These are phyloP conservation scores for Sinella curviseta DNA, from an alignment of 1,140 invertebrate species.

Conservation along the genomic window DNA sequence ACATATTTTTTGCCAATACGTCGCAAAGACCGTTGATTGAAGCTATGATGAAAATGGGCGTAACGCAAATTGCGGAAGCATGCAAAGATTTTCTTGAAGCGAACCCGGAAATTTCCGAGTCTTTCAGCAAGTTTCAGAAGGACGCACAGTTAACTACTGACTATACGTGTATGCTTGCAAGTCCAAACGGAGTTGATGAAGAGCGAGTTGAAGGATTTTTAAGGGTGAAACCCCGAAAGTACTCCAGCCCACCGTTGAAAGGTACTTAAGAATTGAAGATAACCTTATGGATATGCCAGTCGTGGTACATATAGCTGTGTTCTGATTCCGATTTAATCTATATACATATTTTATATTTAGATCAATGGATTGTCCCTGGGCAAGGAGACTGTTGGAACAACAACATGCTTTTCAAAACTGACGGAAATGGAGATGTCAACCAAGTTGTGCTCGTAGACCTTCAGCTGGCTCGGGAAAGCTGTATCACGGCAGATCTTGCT, in stretches of 20 bases:
- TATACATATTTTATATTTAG: slow-evolving; percentile 4
- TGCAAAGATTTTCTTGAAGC: not conserved
- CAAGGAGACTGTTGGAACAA: slow-evolving; percentile 42
- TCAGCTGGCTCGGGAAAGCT: slow-evolving; percentile 36
- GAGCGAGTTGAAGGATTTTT: not conserved
- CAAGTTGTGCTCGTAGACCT: slow-evolving; percentile 39
- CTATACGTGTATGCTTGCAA: not conserved
- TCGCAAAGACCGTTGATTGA: not conserved
- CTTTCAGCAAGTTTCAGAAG: not conserved
- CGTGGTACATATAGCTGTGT: not conserved
- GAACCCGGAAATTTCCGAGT: not conserved
- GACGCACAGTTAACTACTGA: not conserved
- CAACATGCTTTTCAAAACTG: slow-evolving; percentile 43
- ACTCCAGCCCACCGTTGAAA: not conserved
- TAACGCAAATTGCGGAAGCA: not conserved
- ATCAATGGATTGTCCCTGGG: slow-evolving; percentile 17
- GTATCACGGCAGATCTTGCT: slow-evolving; percentile 34
- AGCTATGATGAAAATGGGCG: not conserved
- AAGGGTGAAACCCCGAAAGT: not conserved
- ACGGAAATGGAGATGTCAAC: slow-evolving; percentile 5
- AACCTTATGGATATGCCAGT: too few relatives aligned
- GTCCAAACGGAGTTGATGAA: slow-evolving; percentile 7
- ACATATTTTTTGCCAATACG: not conserved
- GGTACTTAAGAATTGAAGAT: not conserved
- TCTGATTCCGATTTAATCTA: not conserved